Percentiles rank a stretch among this genome's conserved stretches.
These are phyloP conservation scores for Zeuzera pyrina DNA, from an alignment of 2,888 invertebrate species.

Conservation along the genomic window DNA sequence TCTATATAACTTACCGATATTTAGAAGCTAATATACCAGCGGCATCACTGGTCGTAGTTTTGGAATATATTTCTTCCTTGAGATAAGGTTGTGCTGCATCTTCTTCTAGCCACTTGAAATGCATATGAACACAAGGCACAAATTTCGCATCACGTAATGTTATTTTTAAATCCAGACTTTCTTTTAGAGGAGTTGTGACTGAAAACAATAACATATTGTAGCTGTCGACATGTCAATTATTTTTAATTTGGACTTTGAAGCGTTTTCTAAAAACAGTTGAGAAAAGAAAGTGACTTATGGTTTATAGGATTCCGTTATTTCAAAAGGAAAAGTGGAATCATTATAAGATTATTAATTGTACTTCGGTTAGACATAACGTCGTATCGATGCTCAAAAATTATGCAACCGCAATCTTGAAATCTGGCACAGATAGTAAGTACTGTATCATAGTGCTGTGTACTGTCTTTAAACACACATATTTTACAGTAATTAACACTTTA, in stretches of 20 bases:
- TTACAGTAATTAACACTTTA: too few relatives aligned
- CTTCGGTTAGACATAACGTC: too few relatives aligned
- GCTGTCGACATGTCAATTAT: neutral
- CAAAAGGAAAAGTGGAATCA: too few relatives aligned
- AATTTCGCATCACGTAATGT: constrained; percentile 81
- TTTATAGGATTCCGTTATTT: too few relatives aligned
- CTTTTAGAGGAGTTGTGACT: constrained; percentile 91
- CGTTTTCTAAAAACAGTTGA: neutral
- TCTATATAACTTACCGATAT: constrained; percentile 69
- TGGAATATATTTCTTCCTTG: constrained; percentile 72
- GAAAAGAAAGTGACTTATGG: neutral
- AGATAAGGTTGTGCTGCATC: constrained; percentile 57
- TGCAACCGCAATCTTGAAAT: too few relatives aligned
- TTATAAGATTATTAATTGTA: too few relatives aligned
- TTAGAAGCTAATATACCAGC: constrained; percentile 80
- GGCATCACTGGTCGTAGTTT: constrained; percentile 77
- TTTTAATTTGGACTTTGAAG: neutral
- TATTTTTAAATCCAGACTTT: constrained; percentile 72
- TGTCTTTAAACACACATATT: too few relatives aligned
- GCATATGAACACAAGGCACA: constrained; percentile 84
- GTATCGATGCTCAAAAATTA: too few relatives aligned
- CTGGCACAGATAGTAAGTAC: constrained; percentile 4
- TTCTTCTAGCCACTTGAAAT: constrained; percentile 75
- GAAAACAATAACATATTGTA: too few relatives aligned
- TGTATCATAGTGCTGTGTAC: too few relatives aligned